phyloP scores from a whole-genome alignment of 2,888 invertebrate species.

The Carabus problematicus region DNA sequence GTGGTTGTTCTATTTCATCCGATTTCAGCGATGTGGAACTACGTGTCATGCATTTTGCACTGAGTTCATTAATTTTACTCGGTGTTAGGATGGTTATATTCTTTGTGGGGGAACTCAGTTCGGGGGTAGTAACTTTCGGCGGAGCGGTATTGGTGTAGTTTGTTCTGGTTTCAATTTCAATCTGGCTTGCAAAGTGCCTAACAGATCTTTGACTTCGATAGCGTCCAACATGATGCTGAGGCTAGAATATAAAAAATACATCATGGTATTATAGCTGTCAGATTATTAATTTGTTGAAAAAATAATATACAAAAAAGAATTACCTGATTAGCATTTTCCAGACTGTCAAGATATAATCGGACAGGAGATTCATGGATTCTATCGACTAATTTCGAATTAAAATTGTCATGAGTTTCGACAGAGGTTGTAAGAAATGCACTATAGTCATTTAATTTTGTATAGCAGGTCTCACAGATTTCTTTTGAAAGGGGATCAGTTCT shows the following conservation, averaged over 20 bases:
- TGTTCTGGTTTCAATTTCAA: constrained; percentile 20
- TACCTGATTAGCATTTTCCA: constrained; percentile 48
- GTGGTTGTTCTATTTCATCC: constrained; percentile 13
- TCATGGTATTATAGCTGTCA: too few relatives aligned
- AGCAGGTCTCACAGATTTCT: constrained; percentile 52
- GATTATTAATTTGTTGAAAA: too few relatives aligned
- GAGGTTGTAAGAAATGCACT: constrained; percentile 52
- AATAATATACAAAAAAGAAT: constrained; percentile 24
- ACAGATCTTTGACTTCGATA: constrained; percentile 16
- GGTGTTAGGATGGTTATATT: constrained; percentile 34
- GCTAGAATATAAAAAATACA: too few relatives aligned
- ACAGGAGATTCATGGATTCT: constrained; percentile 46
- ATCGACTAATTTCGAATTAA: constrained; percentile 50
- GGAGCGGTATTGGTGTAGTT: constrained; percentile 17
- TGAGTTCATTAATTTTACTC: constrained; percentile 27
- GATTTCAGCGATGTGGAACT: neutral
- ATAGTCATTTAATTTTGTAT: constrained; percentile 27
- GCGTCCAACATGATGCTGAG: neutral
- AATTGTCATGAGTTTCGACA: constrained; percentile 52
- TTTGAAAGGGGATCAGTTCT: constrained; percentile 58
- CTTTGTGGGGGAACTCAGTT: neutral
- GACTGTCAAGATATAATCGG: constrained; percentile 47
- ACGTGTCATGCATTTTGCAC: neutral
- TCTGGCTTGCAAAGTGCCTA: constrained; percentile 18
- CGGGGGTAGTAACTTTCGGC: neutral